These are phyloP conservation scores for Agriopis leucophaearia DNA, from an alignment of 2,888 invertebrate species.

Conservation along the genomic window DNA sequence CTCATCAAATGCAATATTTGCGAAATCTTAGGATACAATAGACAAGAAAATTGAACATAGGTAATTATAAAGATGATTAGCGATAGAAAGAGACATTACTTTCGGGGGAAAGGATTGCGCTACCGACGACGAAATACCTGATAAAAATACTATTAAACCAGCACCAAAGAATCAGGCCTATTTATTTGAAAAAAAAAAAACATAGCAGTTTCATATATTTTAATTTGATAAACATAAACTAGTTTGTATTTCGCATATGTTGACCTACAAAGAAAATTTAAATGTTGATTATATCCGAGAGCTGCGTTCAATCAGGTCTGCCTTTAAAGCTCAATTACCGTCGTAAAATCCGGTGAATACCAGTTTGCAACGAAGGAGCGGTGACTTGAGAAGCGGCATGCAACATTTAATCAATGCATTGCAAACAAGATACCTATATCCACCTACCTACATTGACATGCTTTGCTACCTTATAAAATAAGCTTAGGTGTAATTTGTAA, in stretches of 20 bases:
- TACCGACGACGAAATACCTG: neutral
- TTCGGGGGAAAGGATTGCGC: neutral
- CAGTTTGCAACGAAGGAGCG: conserved; percentile 27
- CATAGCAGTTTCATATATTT: conserved; percentile 8
- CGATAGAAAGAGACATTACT: too few relatives aligned
- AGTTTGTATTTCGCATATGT: conserved; percentile 25
- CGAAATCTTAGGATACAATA: too few relatives aligned
- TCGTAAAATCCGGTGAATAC: conserved; percentile 40
- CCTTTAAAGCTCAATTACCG: conserved; percentile 33
- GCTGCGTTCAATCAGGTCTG: conserved; percentile 32
- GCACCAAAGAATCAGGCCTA: neutral
- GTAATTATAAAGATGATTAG: too few relatives aligned
- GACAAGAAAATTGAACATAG: too few relatives aligned
- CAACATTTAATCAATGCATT: conserved; percentile 25
- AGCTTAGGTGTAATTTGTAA: neutral
- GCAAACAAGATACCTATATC: neutral
- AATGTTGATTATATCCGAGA: conserved; percentile 16
- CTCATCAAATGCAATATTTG: too few relatives aligned
- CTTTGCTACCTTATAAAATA: neutral
- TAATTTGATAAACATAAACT: conserved; percentile 16
- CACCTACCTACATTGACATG: conserved; percentile 6
- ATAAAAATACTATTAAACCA: neutral
- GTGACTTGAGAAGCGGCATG: conserved; percentile 20
- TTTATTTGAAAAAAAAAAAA: conserved; percentile 11
- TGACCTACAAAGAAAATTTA: conserved; percentile 34